phyloP scores from a whole-genome alignment of 2,888 invertebrate species.

The Drosophila cracens region DNA sequence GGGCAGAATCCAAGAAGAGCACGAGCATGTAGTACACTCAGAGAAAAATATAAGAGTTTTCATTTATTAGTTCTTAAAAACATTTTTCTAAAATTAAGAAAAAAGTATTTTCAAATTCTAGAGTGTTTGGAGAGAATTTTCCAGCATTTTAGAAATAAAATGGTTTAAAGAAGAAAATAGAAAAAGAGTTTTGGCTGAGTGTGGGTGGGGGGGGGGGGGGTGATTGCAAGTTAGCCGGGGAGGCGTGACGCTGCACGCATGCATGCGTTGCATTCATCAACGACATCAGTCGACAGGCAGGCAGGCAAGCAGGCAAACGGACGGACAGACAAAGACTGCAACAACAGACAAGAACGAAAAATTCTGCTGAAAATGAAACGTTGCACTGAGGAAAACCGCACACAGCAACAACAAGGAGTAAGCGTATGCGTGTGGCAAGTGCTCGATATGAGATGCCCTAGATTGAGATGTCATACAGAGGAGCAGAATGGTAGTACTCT shows the following conservation, averaged over 20 bases:
- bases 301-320: not conserved
- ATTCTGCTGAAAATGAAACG: conserved; percentile 68
- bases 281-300: conserved; percentile 23
- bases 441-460: conserved; percentile 1
- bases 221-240: not conserved
- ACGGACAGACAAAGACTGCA: conserved; percentile 40
- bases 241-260: conserved; percentile 68
- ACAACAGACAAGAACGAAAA: conserved; percentile 52
- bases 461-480: not conserved
- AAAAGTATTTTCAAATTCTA: no score
- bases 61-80: not conserved
- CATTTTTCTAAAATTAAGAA: no score
- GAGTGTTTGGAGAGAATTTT: no score
- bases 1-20: conserved; percentile 22
- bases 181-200: not conserved
- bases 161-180: no score
- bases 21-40: not conserved
- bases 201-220: not conserved
- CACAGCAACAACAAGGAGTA: conserved; percentile 19
- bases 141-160: no score
- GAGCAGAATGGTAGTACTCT: not conserved
- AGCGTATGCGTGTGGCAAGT: not conserved
- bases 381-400: conserved; percentile 58
- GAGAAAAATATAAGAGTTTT: not conserved
- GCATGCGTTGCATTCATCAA: conserved; percentile 79